Evolutionary conservation across 1,140 invertebrate species (phyloP).

Genomic region (Drosophila navojoa): DNA sequence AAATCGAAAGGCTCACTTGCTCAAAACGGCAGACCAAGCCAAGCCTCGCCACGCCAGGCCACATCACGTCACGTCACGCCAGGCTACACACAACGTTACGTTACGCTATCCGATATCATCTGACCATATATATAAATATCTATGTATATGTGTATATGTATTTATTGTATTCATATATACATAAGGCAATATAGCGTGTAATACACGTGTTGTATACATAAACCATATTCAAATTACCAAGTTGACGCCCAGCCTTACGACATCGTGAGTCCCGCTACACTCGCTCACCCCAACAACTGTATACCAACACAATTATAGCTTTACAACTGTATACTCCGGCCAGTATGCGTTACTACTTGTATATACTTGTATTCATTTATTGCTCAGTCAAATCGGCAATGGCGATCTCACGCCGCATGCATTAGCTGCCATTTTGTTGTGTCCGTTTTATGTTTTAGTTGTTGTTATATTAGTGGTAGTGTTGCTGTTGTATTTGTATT

Average conservation of each 20-base stretch:
- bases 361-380: slow-evolving; percentile 68
- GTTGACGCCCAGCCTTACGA: slow-evolving; percentile 42
- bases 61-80: slow-evolving; percentile 12
- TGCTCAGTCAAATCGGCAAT: slow-evolving; percentile 66
- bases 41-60: neutral
- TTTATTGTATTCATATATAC: slow-evolving; percentile 18
- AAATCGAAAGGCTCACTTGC: slow-evolving; percentile 36
- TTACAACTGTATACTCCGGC: neutral
- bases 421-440: slow-evolving; percentile 64
- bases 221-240: slow-evolving; percentile 77
- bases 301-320: neutral
- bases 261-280: slow-evolving; percentile 2
- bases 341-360: slow-evolving; percentile 8
- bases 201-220: slow-evolving; percentile 42
- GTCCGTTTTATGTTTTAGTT: slow-evolving; percentile 12
- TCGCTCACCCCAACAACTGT: slow-evolving; percentile 4
- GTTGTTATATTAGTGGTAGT: neutral
- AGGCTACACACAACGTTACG: slow-evolving; percentile 35
- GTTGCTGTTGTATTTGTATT: neutral
- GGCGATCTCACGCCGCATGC: slow-evolving; percentile 67
- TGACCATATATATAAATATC: slow-evolving; percentile 49
- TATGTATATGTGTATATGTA: neutral
- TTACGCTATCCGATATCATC: slow-evolving; percentile 59
- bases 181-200: slow-evolving; percentile 33
- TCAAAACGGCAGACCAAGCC: slow-evolving; percentile 1